Percentiles rank a stretch among this genome's conserved stretches.
phyloP scores from a whole-genome alignment of 2,113 vertebrate genomes.

The Hydrochoerus hydrochaeris region DNA sequence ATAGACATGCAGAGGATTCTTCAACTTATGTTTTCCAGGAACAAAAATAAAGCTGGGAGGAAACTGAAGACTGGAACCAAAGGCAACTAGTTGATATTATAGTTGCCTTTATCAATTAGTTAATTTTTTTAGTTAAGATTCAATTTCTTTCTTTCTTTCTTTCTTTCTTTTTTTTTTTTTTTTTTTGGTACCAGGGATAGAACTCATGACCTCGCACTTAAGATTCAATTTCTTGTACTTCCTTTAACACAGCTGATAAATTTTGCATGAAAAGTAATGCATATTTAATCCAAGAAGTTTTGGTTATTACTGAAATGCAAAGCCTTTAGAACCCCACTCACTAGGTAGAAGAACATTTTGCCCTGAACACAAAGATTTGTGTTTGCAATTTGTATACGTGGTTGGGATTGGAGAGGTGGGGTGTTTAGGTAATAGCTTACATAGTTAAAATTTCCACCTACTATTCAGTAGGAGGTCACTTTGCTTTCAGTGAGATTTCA shows the following conservation, averaged over 20 bases:
- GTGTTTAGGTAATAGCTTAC: background rate
- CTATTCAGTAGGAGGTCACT: conserved; percentile 6
- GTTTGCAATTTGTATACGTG: background rate
- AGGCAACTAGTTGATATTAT: background rate
- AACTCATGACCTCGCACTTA: too few species aligned
- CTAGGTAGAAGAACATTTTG: background rate
- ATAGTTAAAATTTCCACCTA: background rate
- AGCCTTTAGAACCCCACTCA: background rate
- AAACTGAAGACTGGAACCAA: background rate
- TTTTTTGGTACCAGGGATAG: too few species aligned
- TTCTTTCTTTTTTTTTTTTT: too few species aligned
- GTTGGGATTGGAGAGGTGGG: background rate
- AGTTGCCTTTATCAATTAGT: background rate
- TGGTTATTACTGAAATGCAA: background rate
- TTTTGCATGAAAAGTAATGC: background rate
- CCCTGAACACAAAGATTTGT: background rate
- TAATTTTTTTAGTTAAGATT: background rate
- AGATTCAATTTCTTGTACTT: background rate
- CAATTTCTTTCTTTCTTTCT: too few species aligned
- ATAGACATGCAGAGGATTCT: conserved; percentile 18
- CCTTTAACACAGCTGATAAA: background rate
- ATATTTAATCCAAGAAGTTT: conserved; percentile 10
- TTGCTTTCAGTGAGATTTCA: background rate
- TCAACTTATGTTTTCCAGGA: conserved; percentile 33
- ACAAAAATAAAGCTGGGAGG: conserved; percentile 15